Evolutionary conservation across 2,888 invertebrate genomes (phyloP).

Genomic region (Pachymerium ferrugineum): DNA sequence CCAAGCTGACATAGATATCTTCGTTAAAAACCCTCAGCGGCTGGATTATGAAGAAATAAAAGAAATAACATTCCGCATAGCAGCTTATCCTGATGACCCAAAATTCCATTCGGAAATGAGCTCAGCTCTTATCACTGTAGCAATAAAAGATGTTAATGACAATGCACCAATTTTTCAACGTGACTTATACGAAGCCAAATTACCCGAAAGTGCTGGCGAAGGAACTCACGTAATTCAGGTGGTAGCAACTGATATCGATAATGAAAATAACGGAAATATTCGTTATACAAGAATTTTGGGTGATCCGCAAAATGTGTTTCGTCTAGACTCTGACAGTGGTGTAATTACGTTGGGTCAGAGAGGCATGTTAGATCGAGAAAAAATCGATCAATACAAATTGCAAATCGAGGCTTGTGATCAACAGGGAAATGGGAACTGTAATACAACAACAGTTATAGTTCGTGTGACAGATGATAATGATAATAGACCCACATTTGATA

Average conservation of each 20-base stretch:
- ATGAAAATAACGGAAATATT: slow-evolving; percentile 68
- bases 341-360: slow-evolving; percentile 71
- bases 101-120: slow-evolving; percentile 27
- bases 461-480: slow-evolving; percentile 64
- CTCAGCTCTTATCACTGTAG: slow-evolving; percentile 68
- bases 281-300: slow-evolving; percentile 73
- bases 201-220: slow-evolving; percentile 74
- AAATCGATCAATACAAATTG: slow-evolving; percentile 59
- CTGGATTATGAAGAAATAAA: slow-evolving; percentile 79
- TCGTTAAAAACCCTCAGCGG: slow-evolving; percentile 71
- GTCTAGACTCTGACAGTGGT: slow-evolving; percentile 70
- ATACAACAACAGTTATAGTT: slow-evolving; percentile 56
- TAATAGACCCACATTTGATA: slow-evolving; percentile 76
- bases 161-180: slow-evolving; percentile 74
- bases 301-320: not conserved
- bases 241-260: slow-evolving; percentile 70
- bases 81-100: not conserved
- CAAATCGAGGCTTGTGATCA: slow-evolving; percentile 83
- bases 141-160: slow-evolving; percentile 80
- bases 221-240: slow-evolving; percentile 64
- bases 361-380: slow-evolving; percentile 74
- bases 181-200: slow-evolving; percentile 64
- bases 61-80: slow-evolving; percentile 60
- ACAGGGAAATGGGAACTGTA: slow-evolving; percentile 70
- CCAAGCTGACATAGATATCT: slow-evolving; percentile 63